Evolutionary conservation across 1,140 invertebrate genomes (phyloP), one percentile per base, ranked within the genome.

Genomic region (Zaprionus taronus): DNA sequence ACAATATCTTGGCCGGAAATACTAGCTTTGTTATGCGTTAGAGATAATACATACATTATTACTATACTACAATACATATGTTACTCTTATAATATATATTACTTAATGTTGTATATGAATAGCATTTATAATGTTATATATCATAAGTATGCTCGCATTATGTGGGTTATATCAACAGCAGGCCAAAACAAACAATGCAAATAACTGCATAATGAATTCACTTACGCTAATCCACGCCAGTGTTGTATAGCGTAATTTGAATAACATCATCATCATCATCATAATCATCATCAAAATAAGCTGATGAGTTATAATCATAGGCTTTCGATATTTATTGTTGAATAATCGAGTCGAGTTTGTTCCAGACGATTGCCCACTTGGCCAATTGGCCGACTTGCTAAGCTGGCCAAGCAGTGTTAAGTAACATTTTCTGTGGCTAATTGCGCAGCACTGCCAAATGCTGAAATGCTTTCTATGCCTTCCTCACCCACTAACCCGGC

Each of bases 291-390:
- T 44, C 11, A 62, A n/a, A 20, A 36, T 28, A 44, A 31, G 36
- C 20, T 47, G 41, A 62, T 49, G 61, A 26, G 34, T 7, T 55
- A n/a, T 62, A 62, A 62, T 65, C 24, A 56, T 5, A 56, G 5
- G 15, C 22, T 65, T 4, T 26, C 63, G 24, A 65, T 56, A 47
- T 56, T 61, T 31, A 60, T 73, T 74, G 57, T 69, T 69, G 56
- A 17, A 61, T 69, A 61, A 69, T 69, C 61, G 4, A 34, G 31
- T 14, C 7, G 41, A 47, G 34, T n/a, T 57, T 64, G 62, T 66
- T 66, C 53, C 69, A 72, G 24, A 15, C 58, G 58, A 74, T 63
- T 70, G 58, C 49, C 66, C 65, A 62, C 49, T 61, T 57, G 41
- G 56, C 34, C 31, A 58, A 20, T 38, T 58, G 24, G 20, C 60